Percentiles rank a stretch among this genome's conserved stretches.
These are phyloP conservation scores for Blastobasis adustella DNA, from an alignment of 2,888 invertebrate genomes.

Conservation along the genomic window DNA sequence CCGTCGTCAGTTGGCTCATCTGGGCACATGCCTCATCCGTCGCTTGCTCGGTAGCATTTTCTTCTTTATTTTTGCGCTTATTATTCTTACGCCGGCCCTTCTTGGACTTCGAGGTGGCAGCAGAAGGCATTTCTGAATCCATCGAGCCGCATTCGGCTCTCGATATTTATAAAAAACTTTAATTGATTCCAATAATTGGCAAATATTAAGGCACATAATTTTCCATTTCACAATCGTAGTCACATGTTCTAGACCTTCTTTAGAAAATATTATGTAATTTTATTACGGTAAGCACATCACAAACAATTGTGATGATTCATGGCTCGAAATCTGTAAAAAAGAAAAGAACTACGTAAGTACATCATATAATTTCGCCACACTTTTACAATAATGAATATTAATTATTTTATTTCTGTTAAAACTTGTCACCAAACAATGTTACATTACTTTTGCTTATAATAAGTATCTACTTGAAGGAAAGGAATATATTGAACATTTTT, in stretches of 20 bases:
- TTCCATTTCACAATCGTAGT: conserved; percentile 41
- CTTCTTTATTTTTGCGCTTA: conserved; percentile 36
- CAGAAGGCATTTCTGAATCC: conserved; percentile 49
- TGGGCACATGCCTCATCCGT: conserved; percentile 29
- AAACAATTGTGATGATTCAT: too few relatives aligned
- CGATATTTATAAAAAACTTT: conserved; percentile 23
- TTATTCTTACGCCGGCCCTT: conserved; percentile 54
- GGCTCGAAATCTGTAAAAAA: too few relatives aligned
- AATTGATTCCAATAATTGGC: conserved; percentile 22
- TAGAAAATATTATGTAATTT: too few relatives aligned
- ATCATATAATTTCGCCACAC: too few relatives aligned
- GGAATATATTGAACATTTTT: too few relatives aligned
- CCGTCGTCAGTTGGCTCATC: conserved; percentile 32
- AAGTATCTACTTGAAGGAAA: too few relatives aligned
- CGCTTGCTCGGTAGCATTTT: conserved; percentile 33
- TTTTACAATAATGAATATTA: too few relatives aligned
- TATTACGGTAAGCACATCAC: too few relatives aligned
- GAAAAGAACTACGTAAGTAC: too few relatives aligned
- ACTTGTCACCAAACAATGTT: too few relatives aligned
- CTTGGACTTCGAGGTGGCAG: conserved; percentile 37
- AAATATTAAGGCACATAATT: conserved; percentile 32
- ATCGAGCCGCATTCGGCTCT: conserved; percentile 54
- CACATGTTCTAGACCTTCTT: conserved; percentile 38
- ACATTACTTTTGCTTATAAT: too few relatives aligned
- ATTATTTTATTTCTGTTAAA: too few relatives aligned